Conservation (phyloP, 2,797 vertebrate genomes). For the Pseudocheirus occidentalis region DNA sequence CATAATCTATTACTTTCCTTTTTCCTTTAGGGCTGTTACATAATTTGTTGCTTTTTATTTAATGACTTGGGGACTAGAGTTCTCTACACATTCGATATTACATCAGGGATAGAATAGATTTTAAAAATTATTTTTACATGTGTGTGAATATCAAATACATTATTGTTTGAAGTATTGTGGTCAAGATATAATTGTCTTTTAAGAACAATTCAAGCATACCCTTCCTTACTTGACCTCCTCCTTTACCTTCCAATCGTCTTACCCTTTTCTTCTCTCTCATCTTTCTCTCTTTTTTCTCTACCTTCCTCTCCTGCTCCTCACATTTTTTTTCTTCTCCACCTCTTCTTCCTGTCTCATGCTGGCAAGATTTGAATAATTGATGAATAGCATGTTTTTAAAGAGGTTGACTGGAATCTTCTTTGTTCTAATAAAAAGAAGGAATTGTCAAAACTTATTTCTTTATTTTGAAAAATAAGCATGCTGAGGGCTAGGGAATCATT, state of each 20-base stretch:
- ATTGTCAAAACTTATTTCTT: not conserved
- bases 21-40: constrained; percentile 15
- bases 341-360: not conserved
- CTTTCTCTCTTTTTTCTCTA: not conserved
- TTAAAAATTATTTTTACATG: not conserved
- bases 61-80: constrained; percentile 17
- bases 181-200: not conserved
- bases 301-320: too few species aligned
- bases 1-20: constrained; percentile 40
- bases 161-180: not conserved
- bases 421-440: not conserved
- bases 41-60: constrained; percentile 51
- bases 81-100: constrained; percentile 50
- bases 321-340: not conserved
- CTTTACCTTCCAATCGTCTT: not conserved
- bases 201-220: not conserved
- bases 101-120: constrained; percentile 9
- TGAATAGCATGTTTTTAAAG: too few species aligned
- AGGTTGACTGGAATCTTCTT: not conserved
- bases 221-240: not conserved
- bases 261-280: not conserved
- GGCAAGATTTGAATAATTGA: not conserved
- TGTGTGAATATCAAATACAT: not conserved
- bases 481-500: not conserved
- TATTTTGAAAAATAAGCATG: not conserved